Conservation (phyloP, 2,888 invertebrate genomes). For the Tipula lateralis region DNA sequence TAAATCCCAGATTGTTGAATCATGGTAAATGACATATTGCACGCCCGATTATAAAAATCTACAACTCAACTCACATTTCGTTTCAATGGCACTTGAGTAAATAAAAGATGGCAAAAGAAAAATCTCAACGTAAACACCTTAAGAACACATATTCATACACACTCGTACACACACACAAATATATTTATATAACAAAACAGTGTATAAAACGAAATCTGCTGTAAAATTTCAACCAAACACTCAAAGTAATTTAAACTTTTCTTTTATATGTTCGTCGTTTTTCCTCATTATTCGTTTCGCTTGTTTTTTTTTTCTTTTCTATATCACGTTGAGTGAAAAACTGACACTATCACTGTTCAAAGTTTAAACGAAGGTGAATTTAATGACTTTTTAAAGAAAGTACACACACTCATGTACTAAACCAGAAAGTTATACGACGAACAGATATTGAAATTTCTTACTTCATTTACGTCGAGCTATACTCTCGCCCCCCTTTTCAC, state of each 20-base stretch:
- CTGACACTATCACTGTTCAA: conserved; percentile 11
- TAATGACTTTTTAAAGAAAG: conserved; percentile 7
- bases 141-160: not conserved
- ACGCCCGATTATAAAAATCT: not conserved
- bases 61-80: not conserved
- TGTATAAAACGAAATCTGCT: too few species aligned
- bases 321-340: conserved; percentile 15
- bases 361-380: conserved; percentile 24
- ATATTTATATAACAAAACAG: too few species aligned
- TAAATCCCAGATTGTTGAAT: not conserved
- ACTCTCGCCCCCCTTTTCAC: too few species aligned
- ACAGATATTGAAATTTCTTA: not conserved
- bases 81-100: not conserved
- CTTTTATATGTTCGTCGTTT: not conserved
- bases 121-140: not conserved
- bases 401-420: not conserved
- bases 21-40: not conserved
- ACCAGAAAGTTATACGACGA: not conserved
- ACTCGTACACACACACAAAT: not conserved
- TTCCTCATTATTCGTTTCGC: not conserved
- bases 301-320: not conserved
- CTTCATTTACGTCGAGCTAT: not conserved
- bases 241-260: conserved; percentile 24
- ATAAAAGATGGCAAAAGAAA: not conserved
- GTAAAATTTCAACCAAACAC: conserved; percentile 3